phyloP scores from a whole-genome alignment of 2,797 vertebrate species.

The Okamejei kenojei region DNA sequence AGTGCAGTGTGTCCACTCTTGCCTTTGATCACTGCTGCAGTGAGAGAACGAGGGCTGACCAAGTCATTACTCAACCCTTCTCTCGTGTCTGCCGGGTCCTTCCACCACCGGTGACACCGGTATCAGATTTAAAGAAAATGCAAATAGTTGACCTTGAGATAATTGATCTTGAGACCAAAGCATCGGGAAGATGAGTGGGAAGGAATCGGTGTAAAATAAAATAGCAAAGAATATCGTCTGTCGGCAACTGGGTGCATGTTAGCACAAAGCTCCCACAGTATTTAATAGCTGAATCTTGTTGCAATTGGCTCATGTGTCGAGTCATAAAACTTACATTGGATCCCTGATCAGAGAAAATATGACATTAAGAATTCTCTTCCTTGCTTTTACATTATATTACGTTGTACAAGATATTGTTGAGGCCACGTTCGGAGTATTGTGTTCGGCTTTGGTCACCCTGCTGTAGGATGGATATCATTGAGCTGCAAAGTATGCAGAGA shows the following conservation, averaged over 20 bases:
- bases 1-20: neutral
- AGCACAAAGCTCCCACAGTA: neutral
- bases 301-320: too few species aligned
- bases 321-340: too few species aligned
- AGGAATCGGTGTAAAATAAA: neutral
- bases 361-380: neutral
- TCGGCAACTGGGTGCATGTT: neutral
- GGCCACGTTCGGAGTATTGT: too few species aligned
- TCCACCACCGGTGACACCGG: neutral
- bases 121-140: too few species aligned
- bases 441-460: too few species aligned
- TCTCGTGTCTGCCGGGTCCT: neutral
- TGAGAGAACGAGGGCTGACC: neutral
- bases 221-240: neutral
- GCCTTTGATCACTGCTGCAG: neutral
- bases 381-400: neutral
- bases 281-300: neutral
- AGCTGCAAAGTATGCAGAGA: too few species aligned
- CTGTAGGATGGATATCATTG: too few species aligned
- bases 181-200: neutral
- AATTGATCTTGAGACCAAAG: neutral
- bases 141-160: neutral
- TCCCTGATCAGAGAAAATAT: too few species aligned
- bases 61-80: neutral
- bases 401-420: too few species aligned